A percentile compares a stretch with the other conserved stretches of the same genome.
Conservation (phyloP, 2,888 invertebrate genomes). For the Therioaphis trifolii region DNA sequence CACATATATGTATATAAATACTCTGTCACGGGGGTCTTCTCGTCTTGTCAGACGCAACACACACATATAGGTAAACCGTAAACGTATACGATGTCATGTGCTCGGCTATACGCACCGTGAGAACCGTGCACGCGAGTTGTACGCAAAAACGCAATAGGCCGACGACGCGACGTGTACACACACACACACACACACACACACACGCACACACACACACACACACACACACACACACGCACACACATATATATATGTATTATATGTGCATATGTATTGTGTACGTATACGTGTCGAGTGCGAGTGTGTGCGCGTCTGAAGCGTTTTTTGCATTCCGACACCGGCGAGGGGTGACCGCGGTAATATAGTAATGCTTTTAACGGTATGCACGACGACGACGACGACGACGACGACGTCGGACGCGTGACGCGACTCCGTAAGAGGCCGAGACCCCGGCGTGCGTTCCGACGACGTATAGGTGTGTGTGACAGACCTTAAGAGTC, state of each 20-base stretch:
- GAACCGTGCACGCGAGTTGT: neutral
- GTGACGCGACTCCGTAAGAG: constrained; percentile 40
- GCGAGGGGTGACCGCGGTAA: neutral
- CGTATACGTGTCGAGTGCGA: neutral
- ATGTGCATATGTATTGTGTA: neutral
- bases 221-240: too few species aligned
- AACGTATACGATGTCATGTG: neutral
- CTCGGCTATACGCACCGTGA: neutral
- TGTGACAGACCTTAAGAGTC: neutral
- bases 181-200: too few species aligned
- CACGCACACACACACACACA: too few species aligned
- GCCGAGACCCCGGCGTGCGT: neutral
- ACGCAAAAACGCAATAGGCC: too few species aligned
- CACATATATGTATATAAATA: too few species aligned
- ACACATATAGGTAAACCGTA: too few species aligned
- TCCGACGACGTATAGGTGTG: neutral
- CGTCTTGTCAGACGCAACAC: too few species aligned
- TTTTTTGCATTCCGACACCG: constrained; percentile 27
- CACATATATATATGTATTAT: too few species aligned
- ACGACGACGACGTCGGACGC: neutral
- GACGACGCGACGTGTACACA: too few species aligned
- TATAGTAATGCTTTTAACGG: constrained; percentile 53
- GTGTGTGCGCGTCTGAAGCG: neutral
- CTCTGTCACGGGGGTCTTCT: too few species aligned
- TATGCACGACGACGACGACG: neutral